Percentiles rank a stretch among this genome's conserved stretches.
Evolutionary conservation across 64 coral and sea anemone species (phyloP).

Genomic region (Montipora capricornis): DNA sequence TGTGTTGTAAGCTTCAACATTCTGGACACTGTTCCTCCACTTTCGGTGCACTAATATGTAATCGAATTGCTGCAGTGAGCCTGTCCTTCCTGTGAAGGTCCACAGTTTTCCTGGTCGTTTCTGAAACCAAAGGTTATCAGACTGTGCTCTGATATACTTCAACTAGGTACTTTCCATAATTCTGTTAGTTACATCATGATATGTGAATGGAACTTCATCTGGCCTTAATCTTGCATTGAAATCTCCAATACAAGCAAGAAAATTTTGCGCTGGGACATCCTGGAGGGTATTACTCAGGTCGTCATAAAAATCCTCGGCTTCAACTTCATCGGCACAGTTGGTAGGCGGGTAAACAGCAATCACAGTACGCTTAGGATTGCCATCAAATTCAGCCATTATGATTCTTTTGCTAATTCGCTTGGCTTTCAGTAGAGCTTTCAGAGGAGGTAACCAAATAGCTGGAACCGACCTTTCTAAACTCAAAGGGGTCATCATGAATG

Average conservation of each 20-base stretch:
- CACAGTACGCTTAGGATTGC: slow-evolving; percentile 17
- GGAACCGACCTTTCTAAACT: too few species aligned
- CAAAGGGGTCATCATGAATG: too few species aligned
- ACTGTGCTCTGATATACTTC: slow-evolving; percentile 3
- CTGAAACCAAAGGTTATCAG: slow-evolving; percentile 14
- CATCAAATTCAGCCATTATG: background rate
- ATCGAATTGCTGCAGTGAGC: too few species aligned
- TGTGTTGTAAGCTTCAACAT: too few species aligned
- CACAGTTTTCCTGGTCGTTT: background rate
- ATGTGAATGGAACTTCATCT: slow-evolving; percentile 31
- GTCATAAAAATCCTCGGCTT: too few species aligned
- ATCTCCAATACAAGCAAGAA: slow-evolving; percentile 35
- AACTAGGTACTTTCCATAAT: slow-evolving; percentile 22
- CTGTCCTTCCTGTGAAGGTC: too few species aligned
- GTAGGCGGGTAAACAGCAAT: slow-evolving; percentile 2
- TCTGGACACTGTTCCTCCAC: too few species aligned
- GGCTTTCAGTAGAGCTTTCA: background rate
- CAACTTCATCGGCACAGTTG: background rate
- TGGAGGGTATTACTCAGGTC: background rate
- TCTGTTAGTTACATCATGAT: slow-evolving; percentile 20
- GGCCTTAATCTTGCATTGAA: slow-evolving; percentile 43
- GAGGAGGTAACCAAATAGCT: background rate
- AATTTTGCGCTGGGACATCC: slow-evolving; percentile 20
- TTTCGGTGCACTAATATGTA: too few species aligned
- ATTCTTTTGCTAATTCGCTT: background rate